Evolutionary conservation across 2,797 vertebrate genomes (phyloP).

Genomic region (Channallabes apus): DNA sequence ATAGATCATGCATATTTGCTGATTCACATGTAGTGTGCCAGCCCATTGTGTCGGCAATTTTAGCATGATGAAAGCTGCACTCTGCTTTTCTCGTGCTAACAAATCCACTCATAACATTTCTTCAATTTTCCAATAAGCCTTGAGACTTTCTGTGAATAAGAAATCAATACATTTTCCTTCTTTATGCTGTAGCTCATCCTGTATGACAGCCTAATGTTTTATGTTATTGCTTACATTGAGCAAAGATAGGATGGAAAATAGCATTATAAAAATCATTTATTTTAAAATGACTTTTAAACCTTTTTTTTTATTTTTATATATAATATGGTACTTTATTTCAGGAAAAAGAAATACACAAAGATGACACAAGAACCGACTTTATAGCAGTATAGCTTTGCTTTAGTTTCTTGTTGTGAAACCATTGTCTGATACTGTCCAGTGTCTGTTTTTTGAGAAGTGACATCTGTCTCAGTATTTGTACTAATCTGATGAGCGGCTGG

Average conservation of each 20-base stretch:
- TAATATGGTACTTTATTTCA: neutral
- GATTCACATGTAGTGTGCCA: slow-evolving; percentile 49
- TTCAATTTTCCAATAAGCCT: slow-evolving; percentile 53
- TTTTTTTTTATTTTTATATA: neutral
- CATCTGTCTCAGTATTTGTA: slow-evolving; percentile 27
- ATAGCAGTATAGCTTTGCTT: neutral
- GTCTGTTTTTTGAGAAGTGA: neutral
- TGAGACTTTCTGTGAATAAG: slow-evolving; percentile 48
- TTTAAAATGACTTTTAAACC: neutral
- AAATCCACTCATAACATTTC: slow-evolving; percentile 65
- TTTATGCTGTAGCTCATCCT: slow-evolving; percentile 32
- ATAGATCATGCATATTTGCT: slow-evolving; percentile 41
- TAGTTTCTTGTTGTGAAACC: neutral
- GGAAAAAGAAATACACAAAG: neutral
- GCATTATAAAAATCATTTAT: neutral
- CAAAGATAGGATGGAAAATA: neutral
- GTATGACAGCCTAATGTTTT: neutral
- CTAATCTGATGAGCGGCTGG: slow-evolving; percentile 25
- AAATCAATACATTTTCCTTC: slow-evolving; percentile 46
- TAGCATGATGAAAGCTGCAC: slow-evolving; percentile 60
- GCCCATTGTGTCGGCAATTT: slow-evolving; percentile 63
- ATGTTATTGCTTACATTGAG: slow-evolving; percentile 34
- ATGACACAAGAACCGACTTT: neutral
- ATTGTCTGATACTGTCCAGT: neutral
- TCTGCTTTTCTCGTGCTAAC: slow-evolving; percentile 49